Conservation (phyloP, 2,888 invertebrate species). For the Nineta flava region DNA sequence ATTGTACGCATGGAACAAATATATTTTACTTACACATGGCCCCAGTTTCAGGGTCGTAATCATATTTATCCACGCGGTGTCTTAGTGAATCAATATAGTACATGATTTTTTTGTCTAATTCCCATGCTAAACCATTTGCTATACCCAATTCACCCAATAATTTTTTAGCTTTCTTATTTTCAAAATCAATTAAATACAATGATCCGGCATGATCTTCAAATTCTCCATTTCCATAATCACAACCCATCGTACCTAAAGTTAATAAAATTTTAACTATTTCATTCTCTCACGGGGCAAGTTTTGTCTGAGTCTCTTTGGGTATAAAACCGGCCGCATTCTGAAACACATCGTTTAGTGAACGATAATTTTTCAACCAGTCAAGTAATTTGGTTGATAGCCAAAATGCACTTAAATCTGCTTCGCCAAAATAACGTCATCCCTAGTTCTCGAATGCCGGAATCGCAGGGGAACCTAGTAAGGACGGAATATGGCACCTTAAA, state of each 20-base stretch:
- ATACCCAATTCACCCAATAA: constrained; percentile 34
- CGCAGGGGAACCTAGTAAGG: too few relatives aligned
- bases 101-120: constrained; percentile 43
- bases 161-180: neutral
- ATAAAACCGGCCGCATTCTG: too few relatives aligned
- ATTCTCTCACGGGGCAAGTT: neutral
- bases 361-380: too few relatives aligned
- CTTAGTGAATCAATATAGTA: constrained; percentile 61
- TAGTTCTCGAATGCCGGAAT: too few relatives aligned
- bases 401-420: too few relatives aligned
- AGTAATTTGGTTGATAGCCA: too few relatives aligned
- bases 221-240: too few relatives aligned
- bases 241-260: too few relatives aligned
- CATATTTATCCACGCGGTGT: constrained; percentile 49
- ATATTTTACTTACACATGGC: constrained; percentile 35
- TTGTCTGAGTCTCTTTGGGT: too few relatives aligned
- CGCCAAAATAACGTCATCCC: too few relatives aligned
- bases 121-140: constrained; percentile 70
- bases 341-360: too few relatives aligned
- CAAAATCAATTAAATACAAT: constrained; percentile 22
- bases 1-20: neutral
- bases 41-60: constrained; percentile 52
- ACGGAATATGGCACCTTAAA: too few relatives aligned
- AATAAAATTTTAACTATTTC: neutral
- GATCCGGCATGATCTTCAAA: constrained; percentile 21